Base-by-base conservation (phyloP, 2,113 vertebrate species). In the Burhinus oedicnemus region DNA sequence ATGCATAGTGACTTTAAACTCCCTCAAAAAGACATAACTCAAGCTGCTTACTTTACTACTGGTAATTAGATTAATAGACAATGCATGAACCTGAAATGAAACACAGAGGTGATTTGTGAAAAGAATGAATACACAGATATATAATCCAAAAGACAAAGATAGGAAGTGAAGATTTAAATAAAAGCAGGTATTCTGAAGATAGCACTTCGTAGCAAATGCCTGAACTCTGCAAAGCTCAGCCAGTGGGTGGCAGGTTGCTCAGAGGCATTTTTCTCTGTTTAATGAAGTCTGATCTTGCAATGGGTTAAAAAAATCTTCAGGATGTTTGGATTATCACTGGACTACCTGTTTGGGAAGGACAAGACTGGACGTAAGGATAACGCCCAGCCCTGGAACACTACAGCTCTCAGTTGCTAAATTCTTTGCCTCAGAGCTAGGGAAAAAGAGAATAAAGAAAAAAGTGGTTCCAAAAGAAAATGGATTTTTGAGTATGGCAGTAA, bases 41-140 rank as follows among this genome's bases (percentile, higher is more conserved):
- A 42, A 57, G 38, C 42, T 88, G 4, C 15, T 44, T 85, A 30
- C 82, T 92, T 97, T 90, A 72, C 80, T 96, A 88, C 70, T 95
- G 38, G 29, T 75, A 91, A 92, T 79, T 95, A 83, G 29, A 87
- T 26, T 79, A 92, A 72, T 60, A 76, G 52, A 38, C 57, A 76
- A 76, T 0, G 12, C 47, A 88, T 77, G 92, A 95, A 84, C 32
- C 80, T 86, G 87, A 90, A 83, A 93, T 77, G 65, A 94, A 94
- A 55, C 32, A 70, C 70, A 87, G 52, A 92, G 30, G 75, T 71
- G 47, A 96, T 57, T n/a, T 93, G 52, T 94, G 52, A 83, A 65
- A 94, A 94, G 90, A 87, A 79, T 72, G 77, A 80, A 78, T 66
- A 80, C 52, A 64, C 17, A 49, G 21, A 51, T 68, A 70, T 44